Evolutionary conservation across 1,140 invertebrate genomes (phyloP), one percentile per base, ranked within the genome.

Genomic region (Drosophila santomea): DNA sequence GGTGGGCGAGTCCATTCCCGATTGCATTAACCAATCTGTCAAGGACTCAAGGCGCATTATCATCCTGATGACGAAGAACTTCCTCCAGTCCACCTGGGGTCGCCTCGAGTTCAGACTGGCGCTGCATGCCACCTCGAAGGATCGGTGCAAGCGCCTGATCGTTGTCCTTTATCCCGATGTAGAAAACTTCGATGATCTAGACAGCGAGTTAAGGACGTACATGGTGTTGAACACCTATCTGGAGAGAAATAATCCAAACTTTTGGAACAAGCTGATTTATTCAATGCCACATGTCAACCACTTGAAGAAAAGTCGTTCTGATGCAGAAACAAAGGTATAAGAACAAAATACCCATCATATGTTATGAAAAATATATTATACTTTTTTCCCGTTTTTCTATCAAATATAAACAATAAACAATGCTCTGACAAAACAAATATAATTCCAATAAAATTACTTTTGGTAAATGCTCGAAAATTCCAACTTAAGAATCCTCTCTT

Each of bases 161-260:
- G 66, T 69, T 2, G 48, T 73, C 69, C 43, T 74, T 1, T 75
- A 75, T 58, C 73, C 59, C 8, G 73, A 64, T 2, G 59, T 75
- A 15, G 32, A 64, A 10, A 35, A 64, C 25, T 75, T 75, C 43
- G 68, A 57, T 32, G 69, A 52, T 3, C 44, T 74, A 32, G 71
- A 75, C 35, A 50, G 57, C 12, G 58, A 74, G 17, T 44, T 74
- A 1, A 32, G 11, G 3, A 14, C 59, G 3, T 74, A 63, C 25
- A 74, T 74, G 59, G 69, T 63, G 1, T 14, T 74, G 1, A 74
- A 74, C 14, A 75, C 72, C 0, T 75, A 75, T n/a, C 15, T 75
- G 38, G 25, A 47, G 0, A 20, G 69, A 12, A 28, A 57, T 10
- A 28, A 52, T 12, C 44, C 73, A 0, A 74, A 75, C 15, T 74